A percentile compares a stretch with the other conserved stretches of the same genome.
These are phyloP conservation scores for Clarias platycephalus DNA, from an alignment of 2,797 vertebrate genomes.

Conservation along the genomic window DNA sequence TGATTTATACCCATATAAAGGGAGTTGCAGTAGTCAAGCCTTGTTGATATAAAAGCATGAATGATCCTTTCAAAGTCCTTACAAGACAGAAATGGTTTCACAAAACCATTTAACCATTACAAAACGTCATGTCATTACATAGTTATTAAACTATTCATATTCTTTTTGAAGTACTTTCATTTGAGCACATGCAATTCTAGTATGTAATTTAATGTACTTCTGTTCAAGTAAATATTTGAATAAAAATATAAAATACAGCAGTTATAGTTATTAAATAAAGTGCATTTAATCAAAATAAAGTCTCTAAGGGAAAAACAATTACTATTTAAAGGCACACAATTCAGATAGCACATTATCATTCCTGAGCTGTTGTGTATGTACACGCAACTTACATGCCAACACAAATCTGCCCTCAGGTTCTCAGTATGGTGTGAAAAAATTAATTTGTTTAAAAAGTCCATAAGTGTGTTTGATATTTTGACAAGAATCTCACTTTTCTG, in stretches of 20 bases:
- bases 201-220: not conserved
- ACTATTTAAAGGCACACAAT: no score
- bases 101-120: no score
- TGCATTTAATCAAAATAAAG: no score
- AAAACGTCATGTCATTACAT: no score
- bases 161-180: not conserved
- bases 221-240: not conserved
- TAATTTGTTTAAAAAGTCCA: accelerated
- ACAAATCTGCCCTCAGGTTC: not conserved
- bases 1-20: no score
- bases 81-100: no score
- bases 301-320: no score
- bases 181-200: not conserved
- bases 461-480: not conserved
- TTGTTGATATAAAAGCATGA: no score
- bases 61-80: no score
- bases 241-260: no score
- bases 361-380: not conserved
- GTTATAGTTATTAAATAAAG: not conserved
- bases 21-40: no score
- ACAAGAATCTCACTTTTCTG: not conserved
- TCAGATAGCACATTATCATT: not conserved
- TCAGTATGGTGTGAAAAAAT: not conserved
- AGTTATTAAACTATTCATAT: no score
- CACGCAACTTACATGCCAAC: not conserved